phyloP scores from a whole-genome alignment of 2,113 vertebrate genomes.

The Muntiacus reevesi region DNA sequence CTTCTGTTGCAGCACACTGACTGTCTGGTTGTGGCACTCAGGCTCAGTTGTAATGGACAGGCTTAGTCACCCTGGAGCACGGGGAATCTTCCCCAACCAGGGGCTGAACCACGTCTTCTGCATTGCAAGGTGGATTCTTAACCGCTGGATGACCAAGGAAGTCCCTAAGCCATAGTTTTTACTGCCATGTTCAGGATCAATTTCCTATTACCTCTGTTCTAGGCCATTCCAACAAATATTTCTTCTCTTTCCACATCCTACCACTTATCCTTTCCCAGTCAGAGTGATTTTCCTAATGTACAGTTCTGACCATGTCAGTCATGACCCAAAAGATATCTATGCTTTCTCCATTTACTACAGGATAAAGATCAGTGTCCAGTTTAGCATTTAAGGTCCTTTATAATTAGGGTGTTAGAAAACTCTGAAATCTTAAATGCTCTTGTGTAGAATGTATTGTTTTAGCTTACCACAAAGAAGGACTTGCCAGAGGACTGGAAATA shows the following conservation, averaged over 20 bases:
- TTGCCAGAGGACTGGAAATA: not conserved
- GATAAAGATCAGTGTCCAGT: not conserved
- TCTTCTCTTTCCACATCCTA: not conserved
- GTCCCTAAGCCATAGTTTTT: not conserved
- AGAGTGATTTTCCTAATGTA: not conserved
- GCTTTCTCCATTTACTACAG: not conserved
- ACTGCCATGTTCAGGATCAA: not conserved
- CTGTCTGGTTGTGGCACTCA: not conserved
- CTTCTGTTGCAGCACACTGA: not conserved
- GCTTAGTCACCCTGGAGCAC: not conserved
- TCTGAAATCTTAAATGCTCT: not conserved
- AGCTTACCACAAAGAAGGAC: not conserved
- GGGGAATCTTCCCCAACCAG: not conserved
- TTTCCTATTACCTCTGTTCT: not conserved
- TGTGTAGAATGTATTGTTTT: not conserved
- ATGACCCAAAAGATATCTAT: not conserved
- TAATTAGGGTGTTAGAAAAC: not conserved
- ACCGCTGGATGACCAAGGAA: not conserved
- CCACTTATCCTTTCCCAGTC: not conserved
- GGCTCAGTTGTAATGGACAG: not conserved
- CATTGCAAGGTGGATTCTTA: not conserved
- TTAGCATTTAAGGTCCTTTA: not conserved
- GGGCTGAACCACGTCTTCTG: not conserved
- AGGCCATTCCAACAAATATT: not conserved
- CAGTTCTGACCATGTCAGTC: not conserved